phyloP scores from a whole-genome alignment of 2,113 vertebrate genomes.

The Percina caprodes region DNA sequence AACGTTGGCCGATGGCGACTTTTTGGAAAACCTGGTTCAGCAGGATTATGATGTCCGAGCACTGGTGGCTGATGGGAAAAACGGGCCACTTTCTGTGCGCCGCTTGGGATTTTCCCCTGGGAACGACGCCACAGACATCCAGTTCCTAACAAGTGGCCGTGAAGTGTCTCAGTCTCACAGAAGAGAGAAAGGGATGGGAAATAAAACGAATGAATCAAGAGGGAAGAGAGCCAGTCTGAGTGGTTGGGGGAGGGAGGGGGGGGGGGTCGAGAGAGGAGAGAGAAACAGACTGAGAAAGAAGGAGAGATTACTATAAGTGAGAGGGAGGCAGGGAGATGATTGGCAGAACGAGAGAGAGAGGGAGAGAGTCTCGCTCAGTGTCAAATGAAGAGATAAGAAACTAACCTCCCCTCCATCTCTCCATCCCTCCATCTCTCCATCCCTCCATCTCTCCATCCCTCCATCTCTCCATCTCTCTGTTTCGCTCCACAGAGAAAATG shows the following conservation, averaged over 20 bases:
- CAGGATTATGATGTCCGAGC: too few species aligned
- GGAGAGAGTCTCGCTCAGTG: constrained; percentile 54
- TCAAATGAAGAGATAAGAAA: constrained; percentile 74
- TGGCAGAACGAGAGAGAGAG: constrained; percentile 7
- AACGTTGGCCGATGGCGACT: too few species aligned
- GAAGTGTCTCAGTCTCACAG: too few species aligned
- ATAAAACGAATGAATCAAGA: neutral
- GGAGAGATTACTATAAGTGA: constrained; percentile 25
- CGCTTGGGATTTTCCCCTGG: too few species aligned
- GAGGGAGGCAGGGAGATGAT: constrained; percentile 13
- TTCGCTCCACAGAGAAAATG: constrained; percentile 67
- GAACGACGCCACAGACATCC: too few species aligned
- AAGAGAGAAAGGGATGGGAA: neutral
- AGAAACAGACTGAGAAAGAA: constrained; percentile 26
- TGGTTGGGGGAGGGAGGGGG: neutral
- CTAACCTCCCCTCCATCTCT: constrained; percentile 56
- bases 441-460: too few species aligned
- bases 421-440: too few species aligned
- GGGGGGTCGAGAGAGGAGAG: neutral
- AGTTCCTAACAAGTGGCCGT: too few species aligned
- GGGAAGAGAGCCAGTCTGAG: neutral
- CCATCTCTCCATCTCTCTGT: too few species aligned
- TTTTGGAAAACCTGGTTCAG: too few species aligned
- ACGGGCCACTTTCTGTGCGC: too few species aligned
- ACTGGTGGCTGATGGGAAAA: too few species aligned